A percentile compares a stretch with the other conserved stretches of the same genome.
These are phyloP conservation scores for Oncorhynchus clarkii DNA, from an alignment of 2,113 vertebrate species.

Conservation along the genomic window DNA sequence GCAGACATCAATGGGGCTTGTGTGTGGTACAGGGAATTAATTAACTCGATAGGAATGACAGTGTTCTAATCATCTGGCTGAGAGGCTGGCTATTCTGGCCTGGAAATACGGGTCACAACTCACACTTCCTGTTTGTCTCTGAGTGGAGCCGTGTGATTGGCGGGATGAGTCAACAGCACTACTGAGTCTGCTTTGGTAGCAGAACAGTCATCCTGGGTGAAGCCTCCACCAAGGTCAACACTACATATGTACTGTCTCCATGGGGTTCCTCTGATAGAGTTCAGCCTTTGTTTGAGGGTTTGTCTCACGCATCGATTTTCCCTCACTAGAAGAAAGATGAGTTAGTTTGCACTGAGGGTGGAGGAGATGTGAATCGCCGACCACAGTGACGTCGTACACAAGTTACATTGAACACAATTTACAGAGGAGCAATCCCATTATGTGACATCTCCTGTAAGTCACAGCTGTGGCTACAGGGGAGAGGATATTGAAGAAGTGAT, in stretches of 20 bases:
- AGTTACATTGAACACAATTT: no score
- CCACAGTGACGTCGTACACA: no score
- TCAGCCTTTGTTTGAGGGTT: constrained; percentile 5
- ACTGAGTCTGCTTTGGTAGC: no score
- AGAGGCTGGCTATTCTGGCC: neutral
- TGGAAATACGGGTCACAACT: neutral
- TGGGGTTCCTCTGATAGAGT: neutral
- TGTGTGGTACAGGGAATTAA: neutral
- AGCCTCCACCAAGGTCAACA: constrained; percentile 15
- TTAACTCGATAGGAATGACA: neutral
- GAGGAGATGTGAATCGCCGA: no score
- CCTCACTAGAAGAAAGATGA: neutral
- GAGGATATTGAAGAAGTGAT: neutral
- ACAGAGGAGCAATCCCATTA: neutral
- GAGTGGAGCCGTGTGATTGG: no score
- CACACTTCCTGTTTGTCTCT: neutral
- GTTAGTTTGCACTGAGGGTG: no score
- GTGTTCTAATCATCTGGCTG: neutral
- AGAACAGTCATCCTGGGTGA: neutral
- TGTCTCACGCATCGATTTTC: constrained; percentile 8
- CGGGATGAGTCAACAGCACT: no score
- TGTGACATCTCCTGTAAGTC: neutral
- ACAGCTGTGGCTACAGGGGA: neutral
- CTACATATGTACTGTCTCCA: constrained; percentile 20
- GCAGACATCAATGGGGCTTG: neutral